Conservation (phyloP, 2,888 invertebrate genomes). For the Drymonia ruficornis region DNA sequence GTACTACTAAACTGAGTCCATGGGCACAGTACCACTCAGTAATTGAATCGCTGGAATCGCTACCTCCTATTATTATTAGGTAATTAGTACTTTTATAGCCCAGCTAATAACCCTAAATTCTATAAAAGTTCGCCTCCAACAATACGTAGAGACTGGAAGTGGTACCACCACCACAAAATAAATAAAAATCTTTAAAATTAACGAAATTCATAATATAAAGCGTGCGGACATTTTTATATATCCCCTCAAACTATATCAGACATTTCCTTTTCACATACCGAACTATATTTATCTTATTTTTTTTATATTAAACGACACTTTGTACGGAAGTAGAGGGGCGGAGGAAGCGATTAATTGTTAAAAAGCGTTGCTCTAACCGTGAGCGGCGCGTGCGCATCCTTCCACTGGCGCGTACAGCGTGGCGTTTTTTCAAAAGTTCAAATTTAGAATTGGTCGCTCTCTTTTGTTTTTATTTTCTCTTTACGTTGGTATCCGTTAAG, state of each 20-base stretch:
- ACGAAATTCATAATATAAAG: constrained; percentile 6
- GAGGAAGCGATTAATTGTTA: constrained; percentile 73
- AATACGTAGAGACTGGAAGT: too few species aligned
- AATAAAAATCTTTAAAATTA: too few species aligned
- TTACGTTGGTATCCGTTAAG: constrained; percentile 43
- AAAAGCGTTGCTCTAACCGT: constrained; percentile 57
- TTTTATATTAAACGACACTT: constrained; percentile 15
- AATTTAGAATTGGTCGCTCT: constrained; percentile 52
- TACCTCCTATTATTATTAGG: too few species aligned
- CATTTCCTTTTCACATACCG: constrained; percentile 48
- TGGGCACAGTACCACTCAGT: too few species aligned
- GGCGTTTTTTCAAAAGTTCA: constrained; percentile 52
- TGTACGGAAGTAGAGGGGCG: constrained; percentile 38
- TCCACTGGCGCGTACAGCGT: constrained; percentile 39
- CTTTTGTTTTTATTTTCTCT: constrained; percentile 50
- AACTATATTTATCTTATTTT: constrained; percentile 43
- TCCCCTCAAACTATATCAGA: constrained; percentile 39
- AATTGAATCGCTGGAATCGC: too few species aligned
- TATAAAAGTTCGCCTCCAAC: too few species aligned
- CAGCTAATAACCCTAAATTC: too few species aligned
- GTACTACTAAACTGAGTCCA: too few species aligned
- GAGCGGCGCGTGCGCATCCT: constrained; percentile 60
- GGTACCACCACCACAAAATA: too few species aligned
- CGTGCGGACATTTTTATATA: constrained; percentile 39
- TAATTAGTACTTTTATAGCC: too few species aligned